These are phyloP conservation scores for Arothron firmamentum DNA, from an alignment of 2,113 vertebrate genomes.

Conservation along the genomic window DNA sequence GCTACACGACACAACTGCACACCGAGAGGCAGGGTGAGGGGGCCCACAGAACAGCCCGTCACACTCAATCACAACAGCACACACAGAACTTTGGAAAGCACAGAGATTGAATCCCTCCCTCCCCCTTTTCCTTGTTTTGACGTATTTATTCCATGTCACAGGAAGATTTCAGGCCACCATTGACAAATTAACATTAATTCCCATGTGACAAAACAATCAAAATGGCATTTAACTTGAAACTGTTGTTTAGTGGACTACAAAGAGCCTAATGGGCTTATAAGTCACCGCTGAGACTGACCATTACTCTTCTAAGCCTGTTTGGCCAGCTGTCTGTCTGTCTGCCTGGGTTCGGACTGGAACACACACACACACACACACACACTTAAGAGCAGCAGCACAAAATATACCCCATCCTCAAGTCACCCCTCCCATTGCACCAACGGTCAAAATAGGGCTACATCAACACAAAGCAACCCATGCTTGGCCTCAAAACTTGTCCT, in stretches of 20 bases:
- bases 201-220: conserved; percentile 35
- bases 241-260: conserved; percentile 54
- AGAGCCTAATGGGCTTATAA: conserved; percentile 69
- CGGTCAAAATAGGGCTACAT: conserved; percentile 64
- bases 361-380: conserved; percentile 30
- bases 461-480: conserved; percentile 33
- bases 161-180: background rate
- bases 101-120: too few relatives aligned
- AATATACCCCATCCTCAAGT: conserved; percentile 38
- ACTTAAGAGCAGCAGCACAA: conserved; percentile 50
- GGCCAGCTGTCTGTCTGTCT: conserved; percentile 76
- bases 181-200: conserved; percentile 13
- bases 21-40: conserved; percentile 13
- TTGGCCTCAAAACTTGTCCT: conserved; percentile 25
- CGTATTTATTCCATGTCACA: conserved; percentile 1
- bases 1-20: conserved; percentile 52
- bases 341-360: conserved; percentile 39
- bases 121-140: background rate
- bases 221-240: conserved; percentile 51
- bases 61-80: conserved; percentile 42
- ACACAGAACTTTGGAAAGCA: conserved; percentile 1
- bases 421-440: conserved; percentile 52
- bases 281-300: conserved; percentile 62
- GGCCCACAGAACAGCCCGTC: conserved; percentile 39
- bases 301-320: conserved; percentile 72